Base-by-base conservation (phyloP, 1,140 invertebrate genomes). In the Caerostris darwini region DNA sequence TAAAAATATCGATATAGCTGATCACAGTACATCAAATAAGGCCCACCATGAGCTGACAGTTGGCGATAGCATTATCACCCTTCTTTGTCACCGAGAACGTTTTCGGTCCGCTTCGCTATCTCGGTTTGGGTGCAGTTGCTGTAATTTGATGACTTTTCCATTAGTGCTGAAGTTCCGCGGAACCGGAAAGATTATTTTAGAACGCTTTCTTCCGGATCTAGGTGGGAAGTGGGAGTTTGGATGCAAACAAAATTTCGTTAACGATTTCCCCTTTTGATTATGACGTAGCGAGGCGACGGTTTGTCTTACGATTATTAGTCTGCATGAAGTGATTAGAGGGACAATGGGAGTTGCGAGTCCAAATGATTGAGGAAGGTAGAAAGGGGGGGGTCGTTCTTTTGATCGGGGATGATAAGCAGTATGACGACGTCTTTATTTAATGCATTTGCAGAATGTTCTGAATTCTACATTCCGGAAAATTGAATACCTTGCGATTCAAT, bases 131-230 rank as follows among this genome's bases (percentile, higher is more conserved):
- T 57, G 82, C 82, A 85, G 19, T 85, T 85, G 57, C 56, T 90
- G 53, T 71, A 77, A 90, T 90, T 69, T 90, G 88, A 90, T 90
- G 88, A 67, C 88, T 90, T 77, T 71, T 77, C 64, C 61, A 90
- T 90, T 90, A 90, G 54, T n/a, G n/a, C n/a, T n/a, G n/a, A n/a
- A n/a, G n/a, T 19, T 5, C 54, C 50, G 57, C 19, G 85, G 59
- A 87, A 90, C 59, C 88, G 88, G 88, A 90, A 90, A 90, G 88
- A 90, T 90, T 90, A 90, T 90, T 90, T 90, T 90, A 71, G 54
- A 71, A 19, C 67, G 12, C 8, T 90, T 54, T 71, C 69, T 64
- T 88, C 50, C 61, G 86, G 12, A 67, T 88, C n/a, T n/a, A 14
- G 17, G 12, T 8, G 19, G 57, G 54, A 59, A 85, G 83, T 57